Conservation (phyloP, 1,140 invertebrate species). For the Drosophila jambulina region DNA sequence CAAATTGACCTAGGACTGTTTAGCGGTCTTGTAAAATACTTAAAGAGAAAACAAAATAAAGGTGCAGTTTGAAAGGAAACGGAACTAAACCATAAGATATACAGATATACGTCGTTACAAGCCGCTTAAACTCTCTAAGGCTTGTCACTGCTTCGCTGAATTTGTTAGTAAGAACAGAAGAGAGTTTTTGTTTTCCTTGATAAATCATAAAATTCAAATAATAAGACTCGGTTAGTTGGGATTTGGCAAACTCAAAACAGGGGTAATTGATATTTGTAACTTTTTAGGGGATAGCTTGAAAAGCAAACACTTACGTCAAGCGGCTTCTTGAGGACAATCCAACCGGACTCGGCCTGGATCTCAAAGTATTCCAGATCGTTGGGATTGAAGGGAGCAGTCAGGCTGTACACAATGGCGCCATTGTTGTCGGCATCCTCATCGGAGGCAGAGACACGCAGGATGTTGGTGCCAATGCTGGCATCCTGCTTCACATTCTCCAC, state of each 20-base stretch:
- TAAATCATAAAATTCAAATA: conserved; percentile 46
- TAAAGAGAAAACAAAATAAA: conserved; percentile 55
- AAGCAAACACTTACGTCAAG: conserved; percentile 94
- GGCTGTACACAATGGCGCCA: conserved; percentile 96
- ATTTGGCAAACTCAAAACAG: conserved; percentile 55
- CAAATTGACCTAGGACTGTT: conserved; percentile 38
- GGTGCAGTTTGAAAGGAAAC: conserved; percentile 74
- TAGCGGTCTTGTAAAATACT: conserved; percentile 47
- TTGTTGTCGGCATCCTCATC: conserved; percentile 98
- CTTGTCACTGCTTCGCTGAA: conserved; percentile 34
- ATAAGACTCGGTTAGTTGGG: conserved; percentile 71
- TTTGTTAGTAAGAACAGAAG: conserved; percentile 69
- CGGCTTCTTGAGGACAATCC: conserved; percentile 97
- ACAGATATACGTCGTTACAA: conserved; percentile 25
- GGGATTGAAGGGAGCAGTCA: conserved; percentile 93
- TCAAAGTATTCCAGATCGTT: conserved; percentile 97
- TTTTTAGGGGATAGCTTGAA: conserved; percentile 1
- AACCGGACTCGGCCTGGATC: conserved; percentile 97
- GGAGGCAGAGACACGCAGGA: conserved; percentile 96
- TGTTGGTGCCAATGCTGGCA: conserved; percentile 97
- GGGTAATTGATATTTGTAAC: conserved; percentile 8
- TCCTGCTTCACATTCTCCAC: conserved; percentile 98
- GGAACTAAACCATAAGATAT: conserved; percentile 37
- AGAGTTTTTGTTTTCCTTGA: conserved; percentile 8
- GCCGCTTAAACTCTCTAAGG: conserved; percentile 34